phyloP scores from a whole-genome alignment of 2,888 invertebrate species.

The Leptogaster cylindrica region DNA sequence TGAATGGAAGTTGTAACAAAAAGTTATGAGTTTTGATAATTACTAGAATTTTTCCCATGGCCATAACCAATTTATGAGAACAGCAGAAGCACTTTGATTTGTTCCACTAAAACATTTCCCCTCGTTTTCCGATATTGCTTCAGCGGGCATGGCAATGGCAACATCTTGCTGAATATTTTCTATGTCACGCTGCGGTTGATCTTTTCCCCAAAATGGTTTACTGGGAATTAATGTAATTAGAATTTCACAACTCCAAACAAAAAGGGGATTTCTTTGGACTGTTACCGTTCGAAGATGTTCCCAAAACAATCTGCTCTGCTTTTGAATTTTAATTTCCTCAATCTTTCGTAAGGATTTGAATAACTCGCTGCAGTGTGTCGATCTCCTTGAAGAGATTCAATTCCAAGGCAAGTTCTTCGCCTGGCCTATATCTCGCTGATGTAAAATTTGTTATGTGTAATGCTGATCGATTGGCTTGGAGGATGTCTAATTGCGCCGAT shows the following conservation, averaged over 20 bases:
- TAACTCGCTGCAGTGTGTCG: conserved; percentile 81
- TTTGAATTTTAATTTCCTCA: conserved; percentile 64
- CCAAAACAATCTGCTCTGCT: conserved; percentile 50
- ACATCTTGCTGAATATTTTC: conserved; percentile 76
- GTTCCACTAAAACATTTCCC: conserved; percentile 80
- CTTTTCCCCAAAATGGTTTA: conserved; percentile 76
- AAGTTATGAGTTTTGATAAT: too few species aligned
- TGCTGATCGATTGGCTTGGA: conserved; percentile 75
- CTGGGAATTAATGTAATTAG: too few species aligned
- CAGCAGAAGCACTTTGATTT: conserved; percentile 79
- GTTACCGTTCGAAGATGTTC: conserved; percentile 39
- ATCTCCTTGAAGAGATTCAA: conserved; percentile 83
- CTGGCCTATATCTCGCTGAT: conserved; percentile 84
- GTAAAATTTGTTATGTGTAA: conserved; percentile 81
- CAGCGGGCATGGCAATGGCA: conserved; percentile 73
- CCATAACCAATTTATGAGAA: conserved; percentile 81
- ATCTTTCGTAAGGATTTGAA: conserved; percentile 80
- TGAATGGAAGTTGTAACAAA: too few species aligned
- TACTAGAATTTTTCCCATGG: too few species aligned
- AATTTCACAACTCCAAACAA: too few species aligned
- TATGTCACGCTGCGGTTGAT: conserved; percentile 77
- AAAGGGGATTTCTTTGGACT: conserved; percentile 47
- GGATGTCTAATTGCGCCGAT: too few species aligned
- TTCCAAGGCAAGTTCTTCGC: conserved; percentile 85
- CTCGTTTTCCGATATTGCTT: conserved; percentile 74